Evolutionary conservation across 2,797 vertebrate species (phyloP), one percentile per base, ranked within the genome.

Genomic region (Falco columbarius): DNA sequence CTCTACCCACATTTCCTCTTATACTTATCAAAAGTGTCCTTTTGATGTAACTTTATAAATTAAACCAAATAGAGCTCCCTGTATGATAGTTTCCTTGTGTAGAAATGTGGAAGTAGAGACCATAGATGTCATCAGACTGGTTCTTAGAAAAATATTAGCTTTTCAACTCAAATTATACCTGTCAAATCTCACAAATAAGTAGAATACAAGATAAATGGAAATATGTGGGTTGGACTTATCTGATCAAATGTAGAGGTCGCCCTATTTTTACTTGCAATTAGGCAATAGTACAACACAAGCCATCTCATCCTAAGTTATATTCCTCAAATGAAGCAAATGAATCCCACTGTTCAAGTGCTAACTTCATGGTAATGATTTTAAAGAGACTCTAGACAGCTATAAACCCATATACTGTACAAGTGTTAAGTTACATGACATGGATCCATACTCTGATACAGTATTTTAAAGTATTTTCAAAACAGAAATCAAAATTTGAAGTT

Each of bases 191-290:
- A 1, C 3, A 74, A 42, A 77, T 34, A 85, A 38, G 29, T 77
- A n/a, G 8, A 88, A 7, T 10, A 63, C 14, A 65, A n/a, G 14
- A 21, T 23, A 63, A 58, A 83, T 29, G n/a, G 34, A 76, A 76
- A 47, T 2, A 34, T 16, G 7, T 0, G 0, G 5, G 12, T 62
- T 66, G 7, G 6, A 67, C 6, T 42, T 81, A 17, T 5, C 22
- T 21, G 40, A 58, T 55, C 7, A 81, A 79, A 75, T 40, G 20
- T 22, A 40, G 32, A 68, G 2, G 3, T 62, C 1, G 9, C 14
- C 81, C 27, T 51, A 32, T 11, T 63, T 66, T 86, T 34, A 12
- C 5, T 47, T 15, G 59, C 8, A 67, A 59, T 71, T 55, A 63
- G 4, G 13, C 11, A 71, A 52, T 55, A 13, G 3, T 46, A 34